phyloP scores from a whole-genome alignment of 2,797 vertebrate species.

The Momotus momota region DNA sequence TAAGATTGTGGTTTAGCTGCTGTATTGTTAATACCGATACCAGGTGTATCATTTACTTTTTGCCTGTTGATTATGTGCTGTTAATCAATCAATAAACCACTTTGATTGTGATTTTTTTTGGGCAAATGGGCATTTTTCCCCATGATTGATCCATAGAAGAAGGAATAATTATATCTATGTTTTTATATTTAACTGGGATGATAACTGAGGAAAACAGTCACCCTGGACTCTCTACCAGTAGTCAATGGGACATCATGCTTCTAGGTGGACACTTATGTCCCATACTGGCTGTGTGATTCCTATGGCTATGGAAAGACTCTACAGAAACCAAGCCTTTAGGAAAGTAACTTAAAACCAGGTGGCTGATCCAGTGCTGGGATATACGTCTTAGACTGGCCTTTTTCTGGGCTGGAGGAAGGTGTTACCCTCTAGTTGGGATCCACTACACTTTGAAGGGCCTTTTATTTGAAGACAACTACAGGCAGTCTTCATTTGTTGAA shows the following conservation, averaged over 20 bases:
- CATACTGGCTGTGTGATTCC: background rate
- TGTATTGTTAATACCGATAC: background rate
- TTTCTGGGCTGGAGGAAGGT: background rate
- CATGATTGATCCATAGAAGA: background rate
- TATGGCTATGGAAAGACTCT: background rate
- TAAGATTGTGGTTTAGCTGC: background rate
- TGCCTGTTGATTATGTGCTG: background rate
- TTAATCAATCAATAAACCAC: background rate
- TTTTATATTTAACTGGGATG: background rate
- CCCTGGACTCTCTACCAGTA: background rate
- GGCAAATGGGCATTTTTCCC: background rate
- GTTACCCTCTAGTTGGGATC: background rate
- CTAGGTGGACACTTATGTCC: background rate
- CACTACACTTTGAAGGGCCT: background rate
- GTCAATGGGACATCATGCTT: background rate
- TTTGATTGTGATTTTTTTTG: background rate
- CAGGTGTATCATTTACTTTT: background rate
- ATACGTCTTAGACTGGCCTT: background rate
- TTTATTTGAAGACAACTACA: background rate
- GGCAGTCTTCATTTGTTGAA: background rate
- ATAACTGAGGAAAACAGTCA: background rate
- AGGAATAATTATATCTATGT: background rate
- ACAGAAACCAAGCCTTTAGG: background rate
- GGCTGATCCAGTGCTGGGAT: background rate
- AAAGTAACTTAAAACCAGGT: background rate